phyloP scores from a whole-genome alignment of 2,888 invertebrate genomes.

The Hemistola chrysoprasaria region DNA sequence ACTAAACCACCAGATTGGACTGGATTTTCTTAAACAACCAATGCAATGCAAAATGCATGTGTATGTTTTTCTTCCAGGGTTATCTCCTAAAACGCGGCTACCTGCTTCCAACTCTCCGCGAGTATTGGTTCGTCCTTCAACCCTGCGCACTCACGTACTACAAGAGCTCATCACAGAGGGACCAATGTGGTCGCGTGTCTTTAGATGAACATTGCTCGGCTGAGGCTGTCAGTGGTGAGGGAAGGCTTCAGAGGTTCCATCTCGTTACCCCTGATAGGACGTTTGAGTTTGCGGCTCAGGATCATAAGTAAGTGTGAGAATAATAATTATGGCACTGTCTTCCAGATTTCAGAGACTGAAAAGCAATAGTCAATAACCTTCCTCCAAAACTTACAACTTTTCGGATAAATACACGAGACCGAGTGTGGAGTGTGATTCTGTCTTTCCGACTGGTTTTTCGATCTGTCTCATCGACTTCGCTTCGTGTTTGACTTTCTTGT shows the following conservation, averaged over 20 bases:
- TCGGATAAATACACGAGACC: too few relatives aligned
- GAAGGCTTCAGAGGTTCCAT: constrained; percentile 83
- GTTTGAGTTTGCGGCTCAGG: constrained; percentile 88
- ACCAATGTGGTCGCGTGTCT: constrained; percentile 85
- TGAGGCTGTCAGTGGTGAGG: constrained; percentile 82
- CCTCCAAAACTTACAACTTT: too few relatives aligned
- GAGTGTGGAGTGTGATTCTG: too few relatives aligned
- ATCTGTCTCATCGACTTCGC: too few relatives aligned
- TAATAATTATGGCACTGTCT: too few relatives aligned
- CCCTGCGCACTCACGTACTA: constrained; percentile 89
- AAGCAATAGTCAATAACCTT: too few relatives aligned
- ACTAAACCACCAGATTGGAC: too few relatives aligned
- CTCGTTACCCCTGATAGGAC: constrained; percentile 87
- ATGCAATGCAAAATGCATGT: not conserved
- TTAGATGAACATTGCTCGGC: constrained; percentile 86
- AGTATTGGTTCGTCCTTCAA: constrained; percentile 91
- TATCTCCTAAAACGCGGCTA: constrained; percentile 88
- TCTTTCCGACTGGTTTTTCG: too few relatives aligned
- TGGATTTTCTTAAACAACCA: too few relatives aligned
- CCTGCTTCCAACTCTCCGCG: constrained; percentile 88
- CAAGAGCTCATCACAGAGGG: constrained; percentile 86
- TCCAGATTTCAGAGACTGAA: too few relatives aligned
- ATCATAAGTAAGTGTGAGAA: constrained; percentile 82
- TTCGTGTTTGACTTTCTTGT: too few relatives aligned
- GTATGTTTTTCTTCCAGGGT: constrained; percentile 74